Evolutionary conservation across 2,888 invertebrate genomes (phyloP).

Genomic region (Chesias legatella): DNA sequence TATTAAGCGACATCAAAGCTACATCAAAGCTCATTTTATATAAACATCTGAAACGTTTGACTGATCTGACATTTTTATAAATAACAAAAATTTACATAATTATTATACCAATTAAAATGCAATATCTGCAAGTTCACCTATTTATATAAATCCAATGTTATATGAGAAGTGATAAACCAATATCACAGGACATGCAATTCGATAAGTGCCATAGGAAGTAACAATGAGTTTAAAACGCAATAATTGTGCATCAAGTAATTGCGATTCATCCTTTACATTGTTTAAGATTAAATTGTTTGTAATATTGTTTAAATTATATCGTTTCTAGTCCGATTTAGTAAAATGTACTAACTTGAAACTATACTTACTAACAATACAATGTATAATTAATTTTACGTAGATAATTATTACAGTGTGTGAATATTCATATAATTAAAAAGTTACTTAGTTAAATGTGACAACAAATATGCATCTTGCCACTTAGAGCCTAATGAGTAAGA

Average conservation of each 20-base stretch:
- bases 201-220: conserved; percentile 25
- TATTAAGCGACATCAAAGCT: too few species aligned
- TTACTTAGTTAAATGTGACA: conserved; percentile 11
- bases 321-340: conserved; percentile 32
- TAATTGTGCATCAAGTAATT: conserved; percentile 3
- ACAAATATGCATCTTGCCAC: conserved; percentile 21
- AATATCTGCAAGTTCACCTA: conserved; percentile 8
- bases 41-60: neutral
- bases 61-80: conserved; percentile 6
- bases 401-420: conserved; percentile 3
- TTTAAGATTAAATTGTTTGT: conserved; percentile 22
- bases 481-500: conserved; percentile 14
- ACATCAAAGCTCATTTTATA: neutral
- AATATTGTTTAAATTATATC: conserved; percentile 18
- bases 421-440: conserved; percentile 9
- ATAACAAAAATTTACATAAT: conserved; percentile 6
- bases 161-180: conserved; percentile 5
- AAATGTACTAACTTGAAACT: conserved; percentile 1
- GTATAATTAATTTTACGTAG: conserved; percentile 7
- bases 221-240: conserved; percentile 9
- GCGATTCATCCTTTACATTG: conserved; percentile 12
- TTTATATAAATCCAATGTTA: neutral
- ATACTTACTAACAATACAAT: neutral
- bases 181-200: conserved; percentile 21
- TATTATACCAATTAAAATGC: neutral